A percentile compares a stretch with the other conserved stretches of the same genome.
phyloP scores from a whole-genome alignment of 2,888 invertebrate genomes.

The Mythimna lalbum region DNA sequence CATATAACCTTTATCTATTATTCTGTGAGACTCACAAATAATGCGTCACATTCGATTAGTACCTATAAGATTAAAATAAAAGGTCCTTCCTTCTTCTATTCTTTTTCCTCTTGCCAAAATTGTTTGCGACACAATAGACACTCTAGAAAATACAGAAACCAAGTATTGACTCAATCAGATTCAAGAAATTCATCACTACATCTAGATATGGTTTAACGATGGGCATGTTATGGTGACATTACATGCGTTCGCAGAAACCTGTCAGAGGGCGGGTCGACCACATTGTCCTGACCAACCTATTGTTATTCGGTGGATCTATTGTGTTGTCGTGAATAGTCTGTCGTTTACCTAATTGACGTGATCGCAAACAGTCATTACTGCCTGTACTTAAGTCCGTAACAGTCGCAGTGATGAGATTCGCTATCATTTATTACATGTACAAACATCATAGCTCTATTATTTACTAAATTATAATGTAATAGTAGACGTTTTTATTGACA shows the following conservation, averaged over 20 bases:
- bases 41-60: neutral
- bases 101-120: conserved; percentile 7
- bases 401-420: conserved; percentile 30
- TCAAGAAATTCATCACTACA: conserved; percentile 10
- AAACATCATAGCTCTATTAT: conserved; percentile 16
- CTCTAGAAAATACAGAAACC: neutral
- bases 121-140: neutral
- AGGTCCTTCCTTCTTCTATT: neutral
- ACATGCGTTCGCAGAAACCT: conserved; percentile 36
- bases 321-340: conserved; percentile 52
- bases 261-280: conserved; percentile 44
- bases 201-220: conserved; percentile 13
- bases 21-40: conserved; percentile 5
- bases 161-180: conserved; percentile 13
- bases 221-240: conserved; percentile 20
- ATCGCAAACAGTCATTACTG: conserved; percentile 45
- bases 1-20: neutral
- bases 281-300: conserved; percentile 57
- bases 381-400: conserved; percentile 29
- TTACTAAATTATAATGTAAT: conserved; percentile 21
- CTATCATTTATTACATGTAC: conserved; percentile 10
- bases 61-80: neutral
- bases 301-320: conserved; percentile 57
- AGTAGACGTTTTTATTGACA: conserved; percentile 7
- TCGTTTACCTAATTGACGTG: conserved; percentile 60